Evolutionary conservation across 2,113 vertebrate genomes (phyloP).

Genomic region (Pyrgilauda ruficollis): DNA sequence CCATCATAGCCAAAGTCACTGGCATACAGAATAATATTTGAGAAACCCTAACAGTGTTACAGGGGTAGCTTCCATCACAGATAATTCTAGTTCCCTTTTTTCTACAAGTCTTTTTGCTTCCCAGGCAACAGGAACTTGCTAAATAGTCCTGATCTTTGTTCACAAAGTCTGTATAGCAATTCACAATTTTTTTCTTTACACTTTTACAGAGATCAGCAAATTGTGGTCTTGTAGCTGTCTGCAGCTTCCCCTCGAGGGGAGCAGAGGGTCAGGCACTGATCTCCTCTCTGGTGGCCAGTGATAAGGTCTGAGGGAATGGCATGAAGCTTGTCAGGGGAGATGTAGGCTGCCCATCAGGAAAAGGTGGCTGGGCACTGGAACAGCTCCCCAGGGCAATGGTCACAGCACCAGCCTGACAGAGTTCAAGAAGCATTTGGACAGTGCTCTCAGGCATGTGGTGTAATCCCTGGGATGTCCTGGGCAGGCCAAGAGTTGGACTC

Average conservation of each 20-base stretch:
- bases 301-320: not conserved
- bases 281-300: not conserved
- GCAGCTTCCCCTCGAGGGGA: not conserved
- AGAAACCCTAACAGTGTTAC: not conserved
- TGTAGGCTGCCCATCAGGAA: not conserved
- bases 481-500: not conserved
- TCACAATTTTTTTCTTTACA: not conserved
- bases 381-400: not conserved
- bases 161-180: not conserved
- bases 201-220: not conserved
- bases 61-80: not conserved
- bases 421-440: not conserved
- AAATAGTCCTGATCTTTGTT: not conserved
- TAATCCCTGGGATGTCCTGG: not conserved
- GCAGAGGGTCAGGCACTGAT: not conserved
- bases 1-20: not conserved
- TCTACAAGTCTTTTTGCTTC: not conserved
- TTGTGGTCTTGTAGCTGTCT: not conserved
- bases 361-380: fast-evolving
- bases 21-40: not conserved
- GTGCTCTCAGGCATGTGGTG: not conserved
- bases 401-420: not conserved
- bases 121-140: not conserved
- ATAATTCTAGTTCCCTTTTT: not conserved
- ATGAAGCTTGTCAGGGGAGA: not conserved